Evolutionary conservation across 2,113 vertebrate species (phyloP), one percentile per base, ranked within the genome.

Genomic region (Coreoperca whiteheadi): DNA sequence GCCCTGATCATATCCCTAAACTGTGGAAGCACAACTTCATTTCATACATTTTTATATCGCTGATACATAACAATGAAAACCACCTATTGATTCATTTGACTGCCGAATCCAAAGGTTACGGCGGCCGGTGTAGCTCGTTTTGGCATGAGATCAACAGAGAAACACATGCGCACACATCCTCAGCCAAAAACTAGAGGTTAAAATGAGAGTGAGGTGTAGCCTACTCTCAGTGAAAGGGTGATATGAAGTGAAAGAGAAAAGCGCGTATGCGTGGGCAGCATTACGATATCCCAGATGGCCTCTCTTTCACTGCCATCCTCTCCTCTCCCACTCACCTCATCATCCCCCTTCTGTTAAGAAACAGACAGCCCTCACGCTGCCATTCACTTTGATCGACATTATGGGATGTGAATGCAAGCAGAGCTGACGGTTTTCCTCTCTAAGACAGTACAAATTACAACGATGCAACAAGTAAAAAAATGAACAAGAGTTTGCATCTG

Each of bases 271-370:
- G 91, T 93, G 92, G 88, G 91, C 71, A 81, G 90, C 85, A 85
- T 92, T 64, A 77, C 57, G 79, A 90, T 88, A 53, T 54, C 76
- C 63, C 90, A 92, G 91, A 93, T 93, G 92, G 91, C 84, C 54
- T 83, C 82, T 34, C 75, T 86, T 63, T 87, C 90, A 57, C 82
- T 81, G 80, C 69, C 84, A 28, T 86, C 84, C 68, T 82, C 81
- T 86, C 56, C 59, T 81, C 81, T 89, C 83, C 88, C 87, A 90
- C 89, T 77, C 88, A 89, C 82, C 79, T 65, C 53, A 70, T 68
- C 74, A 4, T n/a, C 63, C 81, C 82, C 88, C 80, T 73, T 87
- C 92, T 90, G 87, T 75, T 48, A 39, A 59, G 41, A 53, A 59
- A 41, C 1, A 41, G 43, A 15, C 14, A 72, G 53, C 50, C 51